Evolutionary conservation across 2,113 vertebrate species (phyloP).

Genomic region (Cyphomyrus plagiostoma): DNA sequence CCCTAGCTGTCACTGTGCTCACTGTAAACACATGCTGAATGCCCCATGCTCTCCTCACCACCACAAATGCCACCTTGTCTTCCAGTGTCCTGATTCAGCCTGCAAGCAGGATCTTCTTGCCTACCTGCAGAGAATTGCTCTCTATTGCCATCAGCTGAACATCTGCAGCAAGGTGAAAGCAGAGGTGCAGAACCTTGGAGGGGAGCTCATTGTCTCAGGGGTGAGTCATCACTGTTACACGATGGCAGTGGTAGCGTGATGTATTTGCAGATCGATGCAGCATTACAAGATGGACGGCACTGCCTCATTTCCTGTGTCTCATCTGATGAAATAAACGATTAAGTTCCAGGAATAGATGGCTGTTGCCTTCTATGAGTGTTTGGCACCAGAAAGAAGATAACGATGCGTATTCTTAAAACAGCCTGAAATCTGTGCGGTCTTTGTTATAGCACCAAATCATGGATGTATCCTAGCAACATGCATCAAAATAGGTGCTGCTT

Average conservation of each 20-base stretch:
- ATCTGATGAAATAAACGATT: not conserved
- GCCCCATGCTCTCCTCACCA: not conserved
- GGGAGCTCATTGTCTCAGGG: conserved; percentile 79
- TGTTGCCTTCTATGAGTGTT: not conserved
- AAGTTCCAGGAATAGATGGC: not conserved
- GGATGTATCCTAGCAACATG: not conserved
- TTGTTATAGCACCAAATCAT: not conserved
- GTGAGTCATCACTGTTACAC: conserved; percentile 53
- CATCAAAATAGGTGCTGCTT: not conserved
- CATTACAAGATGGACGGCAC: not conserved
- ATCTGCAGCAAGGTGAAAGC: conserved; percentile 83
- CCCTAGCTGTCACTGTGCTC: not conserved
- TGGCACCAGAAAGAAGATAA: not conserved
- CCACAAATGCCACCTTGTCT: conserved; percentile 13
- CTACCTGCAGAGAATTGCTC: conserved; percentile 75
- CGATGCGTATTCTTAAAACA: not conserved
- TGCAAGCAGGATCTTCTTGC: conserved; percentile 78
- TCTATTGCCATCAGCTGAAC: conserved; percentile 79
- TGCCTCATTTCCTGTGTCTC: not conserved
- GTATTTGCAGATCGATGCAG: not conserved
- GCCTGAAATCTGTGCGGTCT: not conserved
- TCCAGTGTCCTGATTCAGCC: conserved; percentile 76
- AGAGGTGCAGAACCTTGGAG: conserved; percentile 79
- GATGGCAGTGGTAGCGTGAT: not conserved
- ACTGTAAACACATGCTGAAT: not conserved